Conservation (phyloP, 2,888 invertebrate genomes). For the Drosophila neonasuta region DNA sequence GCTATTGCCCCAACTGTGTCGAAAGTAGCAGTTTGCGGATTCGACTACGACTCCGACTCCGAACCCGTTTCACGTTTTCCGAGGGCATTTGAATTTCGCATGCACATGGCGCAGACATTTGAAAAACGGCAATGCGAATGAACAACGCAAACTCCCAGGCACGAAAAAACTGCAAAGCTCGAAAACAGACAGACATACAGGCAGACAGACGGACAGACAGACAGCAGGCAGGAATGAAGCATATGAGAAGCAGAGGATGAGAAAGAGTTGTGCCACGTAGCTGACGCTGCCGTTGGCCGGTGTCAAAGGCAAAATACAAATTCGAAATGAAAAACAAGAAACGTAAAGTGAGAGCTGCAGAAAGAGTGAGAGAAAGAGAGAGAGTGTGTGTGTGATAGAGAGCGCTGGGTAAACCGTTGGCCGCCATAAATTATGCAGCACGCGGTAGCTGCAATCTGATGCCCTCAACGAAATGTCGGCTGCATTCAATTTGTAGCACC, state of each 20-base stretch:
- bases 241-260: slow-evolving; percentile 19
- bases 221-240: slow-evolving; percentile 8
- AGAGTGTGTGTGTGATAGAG: neutral
- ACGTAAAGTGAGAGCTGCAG: slow-evolving; percentile 19
- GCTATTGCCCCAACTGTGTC: slow-evolving; percentile 18
- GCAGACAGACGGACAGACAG: slow-evolving; percentile 42
- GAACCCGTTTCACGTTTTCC: slow-evolving; percentile 10
- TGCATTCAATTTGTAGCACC: slow-evolving; percentile 64
- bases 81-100: slow-evolving; percentile 64
- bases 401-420: slow-evolving; percentile 35
- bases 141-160: slow-evolving; percentile 64
- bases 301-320: slow-evolving; percentile 75
- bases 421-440: slow-evolving; percentile 73
- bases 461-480: slow-evolving; percentile 60
- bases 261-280: slow-evolving; percentile 44
- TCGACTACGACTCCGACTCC: neutral
- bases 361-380: neutral
- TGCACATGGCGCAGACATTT: slow-evolving; percentile 74
- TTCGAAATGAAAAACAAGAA: slow-evolving; percentile 60
- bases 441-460: slow-evolving; percentile 76
- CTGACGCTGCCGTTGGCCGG: slow-evolving; percentile 47
- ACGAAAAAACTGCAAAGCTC: slow-evolving; percentile 76
- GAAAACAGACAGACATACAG: slow-evolving; percentile 51
- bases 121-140: slow-evolving; percentile 66
- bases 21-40: slow-evolving; percentile 2